Percentiles rank a stretch among this genome's conserved stretches.
Conservation (phyloP, 2,797 vertebrate genomes). For the Cyclopterus lumpus region DNA sequence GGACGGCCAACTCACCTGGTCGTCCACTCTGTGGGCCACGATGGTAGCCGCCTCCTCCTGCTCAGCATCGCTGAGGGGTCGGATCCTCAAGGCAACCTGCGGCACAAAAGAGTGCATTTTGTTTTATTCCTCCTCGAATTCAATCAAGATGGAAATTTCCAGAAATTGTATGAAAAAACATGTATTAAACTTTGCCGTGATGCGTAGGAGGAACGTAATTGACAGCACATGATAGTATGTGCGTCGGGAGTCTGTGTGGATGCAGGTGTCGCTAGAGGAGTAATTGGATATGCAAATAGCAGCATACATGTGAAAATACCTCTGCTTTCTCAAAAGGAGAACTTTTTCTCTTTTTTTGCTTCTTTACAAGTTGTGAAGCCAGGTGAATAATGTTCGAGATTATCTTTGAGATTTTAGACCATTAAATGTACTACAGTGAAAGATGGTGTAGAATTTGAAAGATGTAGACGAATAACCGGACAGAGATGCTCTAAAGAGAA, state of each 20-base stretch:
- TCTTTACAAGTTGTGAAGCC: not conserved
- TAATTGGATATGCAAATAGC: not conserved
- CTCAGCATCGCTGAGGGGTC: conserved; percentile 90
- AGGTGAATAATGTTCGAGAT: not conserved
- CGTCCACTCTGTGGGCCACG: conserved; percentile 89
- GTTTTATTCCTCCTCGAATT: conserved; percentile 25
- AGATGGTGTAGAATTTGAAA: not conserved
- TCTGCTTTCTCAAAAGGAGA: not conserved
- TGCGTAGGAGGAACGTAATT: not conserved
- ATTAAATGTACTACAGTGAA: not conserved
- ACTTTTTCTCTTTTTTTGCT: too few relatives aligned
- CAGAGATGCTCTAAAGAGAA: not conserved
- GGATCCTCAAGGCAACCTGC: conserved; percentile 92
- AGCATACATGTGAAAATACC: not conserved
- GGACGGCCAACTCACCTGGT: conserved; percentile 86
- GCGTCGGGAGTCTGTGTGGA: not conserved
- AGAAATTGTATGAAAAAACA: conserved; percentile 4
- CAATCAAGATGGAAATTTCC: conserved; percentile 2
- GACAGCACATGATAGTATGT: not conserved
- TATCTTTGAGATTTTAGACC: not conserved
- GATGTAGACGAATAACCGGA: not conserved
- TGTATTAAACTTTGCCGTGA: not conserved
- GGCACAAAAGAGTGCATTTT: not conserved
- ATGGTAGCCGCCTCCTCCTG: conserved; percentile 88
- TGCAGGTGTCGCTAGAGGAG: not conserved